Conservation (phyloP, 1,140 invertebrate species). For the Cotesia typhae region DNA sequence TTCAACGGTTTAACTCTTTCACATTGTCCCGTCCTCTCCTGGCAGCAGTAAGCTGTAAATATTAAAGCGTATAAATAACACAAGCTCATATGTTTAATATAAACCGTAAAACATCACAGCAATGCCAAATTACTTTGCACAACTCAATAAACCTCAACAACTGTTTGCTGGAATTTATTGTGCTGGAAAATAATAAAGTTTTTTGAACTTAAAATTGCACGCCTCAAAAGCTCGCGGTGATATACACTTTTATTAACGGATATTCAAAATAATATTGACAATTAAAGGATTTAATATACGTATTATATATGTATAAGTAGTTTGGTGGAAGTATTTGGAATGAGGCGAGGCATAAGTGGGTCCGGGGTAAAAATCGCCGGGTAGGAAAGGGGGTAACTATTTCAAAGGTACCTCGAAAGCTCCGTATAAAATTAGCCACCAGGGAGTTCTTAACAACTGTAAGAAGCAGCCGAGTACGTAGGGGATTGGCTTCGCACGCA, state of each 20-base stretch:
- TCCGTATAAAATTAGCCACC: conserved; percentile 59
- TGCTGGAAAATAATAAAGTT: too few species aligned
- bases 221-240: too few species aligned
- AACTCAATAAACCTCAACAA: too few species aligned
- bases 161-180: too few species aligned
- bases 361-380: conserved; percentile 7
- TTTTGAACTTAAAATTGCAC: too few species aligned
- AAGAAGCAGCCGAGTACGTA: conserved; percentile 51
- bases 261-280: too few species aligned
- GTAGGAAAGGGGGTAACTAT: conserved; percentile 34
- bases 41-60: conserved; percentile 11
- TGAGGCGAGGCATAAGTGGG: conserved; percentile 5
- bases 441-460: conserved; percentile 65
- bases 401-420: conserved; percentile 2
- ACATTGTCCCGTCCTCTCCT: not conserved
- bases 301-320: not conserved
- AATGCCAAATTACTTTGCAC: too few species aligned
- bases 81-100: not conserved
- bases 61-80: conserved; percentile 28
- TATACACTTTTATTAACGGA: too few species aligned
- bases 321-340: not conserved
- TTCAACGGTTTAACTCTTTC: not conserved
- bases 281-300: too few species aligned
- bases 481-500: conserved; percentile 56
- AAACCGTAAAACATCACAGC: too few species aligned